phyloP scores from a whole-genome alignment of 1,140 invertebrate genomes.

The Caerostris darwini region DNA sequence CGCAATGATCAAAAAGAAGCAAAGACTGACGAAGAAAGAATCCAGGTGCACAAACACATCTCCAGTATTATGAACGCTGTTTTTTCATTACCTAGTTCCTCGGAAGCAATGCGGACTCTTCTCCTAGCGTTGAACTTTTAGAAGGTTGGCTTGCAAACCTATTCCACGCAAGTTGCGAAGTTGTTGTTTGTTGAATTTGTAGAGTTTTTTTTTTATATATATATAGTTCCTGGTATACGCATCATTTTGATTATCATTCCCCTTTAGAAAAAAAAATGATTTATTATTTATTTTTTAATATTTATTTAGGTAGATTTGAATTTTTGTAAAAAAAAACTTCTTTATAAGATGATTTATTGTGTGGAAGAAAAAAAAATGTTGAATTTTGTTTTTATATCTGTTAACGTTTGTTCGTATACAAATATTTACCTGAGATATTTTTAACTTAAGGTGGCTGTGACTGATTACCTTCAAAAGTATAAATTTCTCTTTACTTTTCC shows the following conservation, averaged over 20 bases:
- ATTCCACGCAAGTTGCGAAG: not conserved
- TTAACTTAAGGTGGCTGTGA: not conserved
- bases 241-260: not conserved
- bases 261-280: not conserved
- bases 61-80: slow-evolving; percentile 10
- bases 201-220: not conserved
- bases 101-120: not conserved
- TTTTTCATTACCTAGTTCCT: slow-evolving; percentile 41
- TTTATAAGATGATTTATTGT: not conserved
- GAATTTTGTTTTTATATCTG: not conserved
- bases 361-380: not conserved
- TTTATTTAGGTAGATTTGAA: not conserved
- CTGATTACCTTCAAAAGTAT: not conserved
- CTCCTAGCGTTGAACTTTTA: not conserved
- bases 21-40: not conserved
- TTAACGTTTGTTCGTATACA: not conserved
- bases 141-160: not conserved
- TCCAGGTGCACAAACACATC: not conserved
- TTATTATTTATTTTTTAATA: not conserved
- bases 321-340: not conserved
- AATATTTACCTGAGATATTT: slow-evolving; percentile 29
- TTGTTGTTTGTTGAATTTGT: not conserved
- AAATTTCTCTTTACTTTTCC: no score
- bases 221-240: not conserved
- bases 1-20: not conserved